These are phyloP conservation scores for Philotrypesis tridentata DNA, from an alignment of 1,140 invertebrate genomes.

Conservation along the genomic window DNA sequence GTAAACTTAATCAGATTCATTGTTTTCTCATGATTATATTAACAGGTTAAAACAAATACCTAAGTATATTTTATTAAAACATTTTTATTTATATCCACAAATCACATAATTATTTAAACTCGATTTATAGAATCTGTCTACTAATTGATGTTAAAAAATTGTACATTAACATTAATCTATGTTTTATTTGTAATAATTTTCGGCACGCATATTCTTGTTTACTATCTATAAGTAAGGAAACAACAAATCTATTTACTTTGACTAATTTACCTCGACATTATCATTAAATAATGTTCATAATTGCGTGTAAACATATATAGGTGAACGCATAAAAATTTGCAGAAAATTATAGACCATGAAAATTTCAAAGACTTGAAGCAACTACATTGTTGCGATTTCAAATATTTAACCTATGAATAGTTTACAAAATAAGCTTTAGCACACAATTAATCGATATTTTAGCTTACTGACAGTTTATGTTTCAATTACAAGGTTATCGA, in stretches of 20 bases:
- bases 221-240: neutral
- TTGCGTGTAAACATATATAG: neutral
- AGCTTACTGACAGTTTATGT: too few relatives aligned
- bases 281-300: neutral
- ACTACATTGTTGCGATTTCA: neutral
- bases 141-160: neutral
- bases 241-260: neutral
- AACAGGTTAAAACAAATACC: too few relatives aligned
- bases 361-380: neutral
- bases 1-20: too few relatives aligned
- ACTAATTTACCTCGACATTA: neutral
- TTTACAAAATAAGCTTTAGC: neutral
- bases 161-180: too few relatives aligned
- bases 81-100: too few relatives aligned
- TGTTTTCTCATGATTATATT: too few relatives aligned
- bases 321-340: neutral
- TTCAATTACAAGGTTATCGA: too few relatives aligned
- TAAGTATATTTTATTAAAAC: too few relatives aligned
- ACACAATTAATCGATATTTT: too few relatives aligned
- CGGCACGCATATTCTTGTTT: too few relatives aligned
- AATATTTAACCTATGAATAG: neutral
- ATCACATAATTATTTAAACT: slow-evolving; percentile 34
- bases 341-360: too few relatives aligned
- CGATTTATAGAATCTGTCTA: slow-evolving; percentile 11
- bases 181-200: too few relatives aligned